Conservation (phyloP, 1,140 invertebrate genomes). For the Cryptotermes secundus region DNA sequence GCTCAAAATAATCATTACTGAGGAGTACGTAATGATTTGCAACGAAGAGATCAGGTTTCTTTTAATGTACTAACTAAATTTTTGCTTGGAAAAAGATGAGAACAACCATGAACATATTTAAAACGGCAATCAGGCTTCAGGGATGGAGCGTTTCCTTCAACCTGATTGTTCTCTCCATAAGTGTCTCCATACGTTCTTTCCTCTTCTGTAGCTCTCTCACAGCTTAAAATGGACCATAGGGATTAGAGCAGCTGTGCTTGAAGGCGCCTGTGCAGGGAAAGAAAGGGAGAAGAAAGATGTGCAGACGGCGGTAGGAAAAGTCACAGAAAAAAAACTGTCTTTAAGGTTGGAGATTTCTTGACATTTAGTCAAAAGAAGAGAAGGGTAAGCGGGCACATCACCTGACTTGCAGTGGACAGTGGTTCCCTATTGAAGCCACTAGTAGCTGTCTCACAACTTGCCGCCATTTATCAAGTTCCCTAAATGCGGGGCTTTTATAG, state of each 20-base stretch:
- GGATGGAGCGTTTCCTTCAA: not conserved
- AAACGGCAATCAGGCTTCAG: not conserved
- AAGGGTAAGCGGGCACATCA: not conserved
- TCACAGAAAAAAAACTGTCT: not conserved
- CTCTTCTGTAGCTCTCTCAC: not conserved
- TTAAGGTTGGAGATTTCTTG: not conserved
- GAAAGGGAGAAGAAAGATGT: not conserved
- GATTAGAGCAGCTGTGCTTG: not conserved
- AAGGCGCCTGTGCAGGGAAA: not conserved
- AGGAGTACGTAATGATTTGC: too few relatives aligned
- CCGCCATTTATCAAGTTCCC: not conserved
- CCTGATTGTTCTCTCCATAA: not conserved
- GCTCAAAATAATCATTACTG: too few relatives aligned
- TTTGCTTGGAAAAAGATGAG: not conserved
- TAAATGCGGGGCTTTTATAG: not conserved
- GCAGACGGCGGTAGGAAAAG: not conserved
- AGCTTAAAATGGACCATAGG: constrained; percentile 18
- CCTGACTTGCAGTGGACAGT: constrained; percentile 17
- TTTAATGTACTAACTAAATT: too few relatives aligned
- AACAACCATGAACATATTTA: not conserved
- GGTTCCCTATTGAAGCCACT: not conserved
- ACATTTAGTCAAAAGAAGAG: not conserved
- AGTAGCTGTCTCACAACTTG: not conserved
- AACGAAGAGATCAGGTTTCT: too few relatives aligned
- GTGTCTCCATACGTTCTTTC: not conserved